Percentiles rank a stretch among this genome's conserved stretches.
Conservation (phyloP, 2,113 vertebrate genomes). For the Forbesichthys agassizii region DNA sequence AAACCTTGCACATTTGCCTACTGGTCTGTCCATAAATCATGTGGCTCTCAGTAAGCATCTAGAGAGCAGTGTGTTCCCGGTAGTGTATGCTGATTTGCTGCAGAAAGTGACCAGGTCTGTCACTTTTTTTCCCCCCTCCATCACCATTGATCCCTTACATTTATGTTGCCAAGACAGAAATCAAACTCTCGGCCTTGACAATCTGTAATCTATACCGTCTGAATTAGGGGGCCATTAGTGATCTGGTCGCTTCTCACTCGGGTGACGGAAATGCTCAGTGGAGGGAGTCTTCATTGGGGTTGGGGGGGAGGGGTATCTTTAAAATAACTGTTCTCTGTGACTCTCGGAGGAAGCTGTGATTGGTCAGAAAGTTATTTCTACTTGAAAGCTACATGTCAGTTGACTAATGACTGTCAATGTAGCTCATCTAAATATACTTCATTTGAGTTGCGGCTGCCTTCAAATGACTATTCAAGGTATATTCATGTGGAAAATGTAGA, state of each 20-base stretch:
- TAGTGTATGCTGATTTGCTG: slow-evolving; percentile 44
- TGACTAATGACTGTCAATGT: slow-evolving; percentile 49
- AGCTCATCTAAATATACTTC: slow-evolving; percentile 44
- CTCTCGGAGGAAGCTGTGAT: slow-evolving; percentile 39
- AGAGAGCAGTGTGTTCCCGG: slow-evolving; percentile 41
- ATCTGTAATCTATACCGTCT: slow-evolving; percentile 74
- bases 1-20: slow-evolving; percentile 39
- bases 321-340: slow-evolving; percentile 36
- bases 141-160: slow-evolving; percentile 64
- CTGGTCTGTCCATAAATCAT: slow-evolving; percentile 43
- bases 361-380: slow-evolving; percentile 46
- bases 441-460: slow-evolving; percentile 42
- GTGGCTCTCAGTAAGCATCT: slow-evolving; percentile 43
- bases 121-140: slow-evolving; percentile 40
- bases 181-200: slow-evolving; percentile 51
- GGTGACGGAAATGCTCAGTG: slow-evolving; percentile 46
- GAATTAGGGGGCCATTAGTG: slow-evolving; percentile 67
- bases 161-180: slow-evolving; percentile 66
- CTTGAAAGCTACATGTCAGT: slow-evolving; percentile 34
- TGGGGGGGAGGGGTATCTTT: slow-evolving; percentile 33
- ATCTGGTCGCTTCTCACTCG: slow-evolving; percentile 44
- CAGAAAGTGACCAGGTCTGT: slow-evolving; percentile 42
- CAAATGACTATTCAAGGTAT: slow-evolving; percentile 32
- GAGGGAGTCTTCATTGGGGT: slow-evolving; percentile 47
- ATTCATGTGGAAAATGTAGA: slow-evolving; percentile 49